Conservation (phyloP, 2,888 invertebrate species). For the Ctenicera cuprea region DNA sequence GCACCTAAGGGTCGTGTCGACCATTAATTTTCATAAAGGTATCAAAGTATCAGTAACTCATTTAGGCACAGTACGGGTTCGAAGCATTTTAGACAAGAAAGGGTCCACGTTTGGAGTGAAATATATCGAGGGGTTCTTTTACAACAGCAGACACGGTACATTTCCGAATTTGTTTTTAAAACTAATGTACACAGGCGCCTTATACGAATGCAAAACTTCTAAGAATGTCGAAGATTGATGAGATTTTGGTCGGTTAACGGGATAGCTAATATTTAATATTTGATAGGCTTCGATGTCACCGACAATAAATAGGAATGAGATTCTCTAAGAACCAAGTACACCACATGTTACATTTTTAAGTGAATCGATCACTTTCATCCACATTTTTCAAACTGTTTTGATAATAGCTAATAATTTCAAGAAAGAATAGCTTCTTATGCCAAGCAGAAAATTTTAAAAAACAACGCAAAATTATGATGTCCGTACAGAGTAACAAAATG, state of each 20-base stretch:
- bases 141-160: background rate
- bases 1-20: conserved; percentile 50
- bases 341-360: too few species aligned
- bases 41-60: conserved; percentile 39
- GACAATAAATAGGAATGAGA: conserved; percentile 43
- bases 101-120: background rate
- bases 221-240: conserved; percentile 43
- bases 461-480: too few species aligned
- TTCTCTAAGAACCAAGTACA: too few species aligned
- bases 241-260: conserved; percentile 42
- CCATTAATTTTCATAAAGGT: conserved; percentile 50
- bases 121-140: background rate
- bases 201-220: conserved; percentile 33
- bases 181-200: conserved; percentile 30
- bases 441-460: too few species aligned
- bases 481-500: too few species aligned
- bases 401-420: too few species aligned
- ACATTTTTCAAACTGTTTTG: too few species aligned
- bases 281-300: conserved; percentile 36
- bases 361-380: too few species aligned
- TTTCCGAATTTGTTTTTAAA: conserved; percentile 2
- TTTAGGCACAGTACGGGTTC: conserved; percentile 13
- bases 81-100: background rate
- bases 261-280: conserved; percentile 42
- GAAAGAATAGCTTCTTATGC: too few species aligned